A percentile compares a stretch with the other conserved stretches of the same genome.
These are phyloP conservation scores for Oncorhynchus tshawytscha DNA, from an alignment of 2,113 vertebrate species.

Conservation along the genomic window DNA sequence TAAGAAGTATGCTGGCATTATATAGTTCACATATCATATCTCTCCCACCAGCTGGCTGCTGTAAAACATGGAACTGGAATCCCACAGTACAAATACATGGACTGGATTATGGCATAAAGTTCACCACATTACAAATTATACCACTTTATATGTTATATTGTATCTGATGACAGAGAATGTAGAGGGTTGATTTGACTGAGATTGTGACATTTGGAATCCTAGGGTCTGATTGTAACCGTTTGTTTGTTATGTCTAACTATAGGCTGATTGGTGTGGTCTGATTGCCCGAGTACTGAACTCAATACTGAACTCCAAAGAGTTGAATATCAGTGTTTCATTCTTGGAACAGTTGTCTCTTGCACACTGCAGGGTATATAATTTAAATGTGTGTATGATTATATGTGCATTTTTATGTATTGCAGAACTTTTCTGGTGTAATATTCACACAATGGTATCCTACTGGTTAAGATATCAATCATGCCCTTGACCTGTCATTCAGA, in stretches of 20 bases:
- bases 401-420: conserved; percentile 9
- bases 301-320: conserved; percentile 2
- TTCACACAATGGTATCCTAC: not conserved
- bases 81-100: too few relatives aligned
- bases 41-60: too few relatives aligned
- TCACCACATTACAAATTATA: not conserved
- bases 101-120: too few relatives aligned
- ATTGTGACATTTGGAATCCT: not conserved
- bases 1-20: too few relatives aligned
- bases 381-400: not conserved
- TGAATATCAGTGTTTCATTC: conserved; percentile 4
- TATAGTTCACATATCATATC: too few relatives aligned
- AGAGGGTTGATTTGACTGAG: too few relatives aligned
- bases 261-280: conserved; percentile 82
- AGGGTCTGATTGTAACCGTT: not conserved
- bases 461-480: conserved; percentile 7
- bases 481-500: conserved; percentile 21
- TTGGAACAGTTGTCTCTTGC: conserved; percentile 2
- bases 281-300: not conserved
- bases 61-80: too few relatives aligned
- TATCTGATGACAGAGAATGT: too few relatives aligned
- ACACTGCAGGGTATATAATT: not conserved
- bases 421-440: not conserved
- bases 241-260: not conserved
- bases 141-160: not conserved